Evolutionary conservation across 2,113 vertebrate genomes (phyloP), one percentile per base, ranked within the genome.

Genomic region (Mus spicilegus): DNA sequence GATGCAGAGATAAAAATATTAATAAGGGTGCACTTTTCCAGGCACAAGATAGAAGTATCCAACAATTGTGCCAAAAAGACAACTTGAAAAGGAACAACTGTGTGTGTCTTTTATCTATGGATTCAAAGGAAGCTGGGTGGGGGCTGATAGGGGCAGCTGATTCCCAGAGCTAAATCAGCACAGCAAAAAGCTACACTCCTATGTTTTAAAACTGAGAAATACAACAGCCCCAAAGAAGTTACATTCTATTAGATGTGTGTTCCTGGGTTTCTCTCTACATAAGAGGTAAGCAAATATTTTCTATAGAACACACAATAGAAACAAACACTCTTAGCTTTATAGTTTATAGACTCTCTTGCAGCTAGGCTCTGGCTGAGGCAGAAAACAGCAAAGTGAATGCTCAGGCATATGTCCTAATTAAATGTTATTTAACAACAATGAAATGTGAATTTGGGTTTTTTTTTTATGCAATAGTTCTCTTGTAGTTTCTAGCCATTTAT

Each of bases 371-470:
- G 30, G 51, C 19, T 65, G 5, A 10, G 26, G 13, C 73, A 87
- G 36, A 89, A 61, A 82, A 3, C 3, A 95, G 4, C 5, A 24
- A 58, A 81, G 20, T 65, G 86, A 93, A 69, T 42, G n/a, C 1
- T 67, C 16, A 13, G 28, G 1, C 9, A 39, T 87, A 5, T 39
- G 36, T 91, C 36, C 67, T 85, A 91, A 12, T 87, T 69, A 78
- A 78, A 63, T 46, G 85, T 70, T 69, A 85, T 65, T 86, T 91
- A 51, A 56, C 63, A 42, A 65, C 81, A 54, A 10, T 90, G n/a
- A 77, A 84, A 78, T 92, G 91, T 90, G 36, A 84, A 89, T 85
- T 96, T 89, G 7, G 42, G 26, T 63, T 19, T 87, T 87, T 0
- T 56, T 72, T 94, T 77, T 54, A 49, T 73, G 36, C 70, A 30